A percentile compares a stretch with the other conserved stretches of the same genome.
phyloP scores from a whole-genome alignment of 2,797 vertebrate genomes.

The Aselliscus stoliczkanus region DNA sequence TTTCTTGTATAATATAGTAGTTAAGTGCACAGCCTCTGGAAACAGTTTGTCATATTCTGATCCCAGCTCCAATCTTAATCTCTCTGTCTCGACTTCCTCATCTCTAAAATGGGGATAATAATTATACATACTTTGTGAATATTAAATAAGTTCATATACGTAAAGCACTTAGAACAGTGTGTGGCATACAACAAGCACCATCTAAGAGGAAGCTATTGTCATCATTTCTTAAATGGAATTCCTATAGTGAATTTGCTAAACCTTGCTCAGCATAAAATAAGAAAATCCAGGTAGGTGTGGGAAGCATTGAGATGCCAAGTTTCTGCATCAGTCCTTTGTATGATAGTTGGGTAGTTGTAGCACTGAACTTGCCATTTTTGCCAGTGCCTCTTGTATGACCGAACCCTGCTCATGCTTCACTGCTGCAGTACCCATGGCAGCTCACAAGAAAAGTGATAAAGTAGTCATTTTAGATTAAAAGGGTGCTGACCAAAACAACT shows the following conservation, averaged over 20 bases:
- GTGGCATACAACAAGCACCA: not conserved
- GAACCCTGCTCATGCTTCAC: not conserved
- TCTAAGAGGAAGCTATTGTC: fast-evolving
- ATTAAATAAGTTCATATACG: not conserved
- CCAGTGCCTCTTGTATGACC: not conserved
- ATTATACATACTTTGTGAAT: not conserved
- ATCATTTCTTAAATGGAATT: not conserved
- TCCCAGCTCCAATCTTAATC: not conserved
- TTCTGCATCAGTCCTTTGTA: not conserved
- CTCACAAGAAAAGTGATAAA: not conserved
- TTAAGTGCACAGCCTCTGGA: not conserved
- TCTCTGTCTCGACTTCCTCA: not conserved
- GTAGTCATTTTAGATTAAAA: slow-evolving; percentile 54
- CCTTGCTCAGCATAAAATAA: not conserved
- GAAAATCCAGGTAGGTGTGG: not conserved
- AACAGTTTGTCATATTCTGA: not conserved
- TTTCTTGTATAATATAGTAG: not conserved
- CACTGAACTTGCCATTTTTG: not conserved
- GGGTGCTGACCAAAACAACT: not conserved
- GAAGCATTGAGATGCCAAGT: not conserved
- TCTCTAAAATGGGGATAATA: not conserved
- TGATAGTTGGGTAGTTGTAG: no score
- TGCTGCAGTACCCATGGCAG: not conserved
- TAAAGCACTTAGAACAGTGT: not conserved
- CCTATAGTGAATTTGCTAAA: not conserved